Percentiles rank a stretch among this genome's conserved stretches.
Evolutionary conservation across 1,140 invertebrate genomes (phyloP).

Genomic region (Arctopsyche grandis): DNA sequence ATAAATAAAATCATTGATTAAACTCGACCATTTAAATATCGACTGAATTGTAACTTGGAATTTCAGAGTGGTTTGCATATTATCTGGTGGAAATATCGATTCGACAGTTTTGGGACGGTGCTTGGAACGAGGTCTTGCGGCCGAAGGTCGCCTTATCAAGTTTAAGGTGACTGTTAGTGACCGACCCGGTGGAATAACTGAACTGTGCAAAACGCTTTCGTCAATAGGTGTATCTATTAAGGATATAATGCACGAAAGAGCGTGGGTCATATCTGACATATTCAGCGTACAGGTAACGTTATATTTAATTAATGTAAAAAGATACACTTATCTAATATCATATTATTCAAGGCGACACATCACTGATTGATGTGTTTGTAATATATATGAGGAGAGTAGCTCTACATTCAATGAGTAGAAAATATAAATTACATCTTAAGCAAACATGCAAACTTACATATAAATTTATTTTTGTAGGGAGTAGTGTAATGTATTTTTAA

Average conservation of each 20-base stretch:
- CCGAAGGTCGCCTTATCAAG: slow-evolving; percentile 86
- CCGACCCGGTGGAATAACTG: slow-evolving; percentile 86
- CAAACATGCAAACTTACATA: neutral
- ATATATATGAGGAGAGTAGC: neutral
- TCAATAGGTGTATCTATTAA: slow-evolving; percentile 89
- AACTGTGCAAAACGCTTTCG: slow-evolving; percentile 81
- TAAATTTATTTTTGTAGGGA: neutral
- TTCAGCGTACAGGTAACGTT: slow-evolving; percentile 78
- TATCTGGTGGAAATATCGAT: slow-evolving; percentile 95
- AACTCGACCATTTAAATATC: neutral
- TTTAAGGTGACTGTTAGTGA: slow-evolving; percentile 90
- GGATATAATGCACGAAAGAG: slow-evolving; percentile 93
- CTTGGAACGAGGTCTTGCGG: slow-evolving; percentile 88
- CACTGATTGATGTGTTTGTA: slow-evolving; percentile 22
- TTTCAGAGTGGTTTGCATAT: slow-evolving; percentile 79
- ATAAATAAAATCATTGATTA: too few relatives aligned
- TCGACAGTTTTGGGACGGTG: slow-evolving; percentile 89
- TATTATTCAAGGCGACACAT: slow-evolving; percentile 24
- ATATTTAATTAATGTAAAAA: neutral
- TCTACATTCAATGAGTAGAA: too few relatives aligned
- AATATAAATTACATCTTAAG: slow-evolving; percentile 12
- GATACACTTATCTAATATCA: neutral
- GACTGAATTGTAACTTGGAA: neutral
- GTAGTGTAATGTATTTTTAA: neutral
- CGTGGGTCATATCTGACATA: slow-evolving; percentile 89